Evolutionary conservation across 2,888 invertebrate genomes (phyloP).

Genomic region (Odontomyia ornata): DNA sequence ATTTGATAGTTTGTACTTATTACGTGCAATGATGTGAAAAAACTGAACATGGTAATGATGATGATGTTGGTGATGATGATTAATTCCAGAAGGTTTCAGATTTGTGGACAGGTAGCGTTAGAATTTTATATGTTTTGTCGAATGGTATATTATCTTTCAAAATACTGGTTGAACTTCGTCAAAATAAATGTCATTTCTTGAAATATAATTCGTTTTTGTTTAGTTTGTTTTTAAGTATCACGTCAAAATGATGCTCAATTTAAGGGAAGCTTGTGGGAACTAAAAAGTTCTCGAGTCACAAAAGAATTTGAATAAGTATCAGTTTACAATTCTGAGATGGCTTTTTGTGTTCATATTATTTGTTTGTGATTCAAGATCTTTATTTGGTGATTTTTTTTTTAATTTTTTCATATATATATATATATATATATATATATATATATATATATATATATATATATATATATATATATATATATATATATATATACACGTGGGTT

Average conservation of each 20-base stretch:
- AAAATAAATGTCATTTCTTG: not conserved
- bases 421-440: no score
- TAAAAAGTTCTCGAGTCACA: not conserved
- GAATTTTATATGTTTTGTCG: conserved; percentile 22
- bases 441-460: no score
- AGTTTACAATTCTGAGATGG: no score
- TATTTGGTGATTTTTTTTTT: no score
- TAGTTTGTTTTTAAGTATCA: not conserved
- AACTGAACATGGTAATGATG: not conserved
- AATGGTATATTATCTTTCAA: conserved; percentile 12
- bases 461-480: no score
- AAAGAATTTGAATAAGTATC: no score
- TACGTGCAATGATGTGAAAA: not conserved
- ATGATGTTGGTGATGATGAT: not conserved
- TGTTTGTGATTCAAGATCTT: no score
- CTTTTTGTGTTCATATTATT: no score
- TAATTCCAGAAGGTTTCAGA: conserved; percentile 14
- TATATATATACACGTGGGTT: no score
- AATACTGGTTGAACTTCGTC: not conserved
- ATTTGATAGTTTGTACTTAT: conserved; percentile 3
- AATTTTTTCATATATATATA: no score
- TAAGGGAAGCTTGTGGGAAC: not conserved
- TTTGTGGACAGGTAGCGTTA: not conserved
- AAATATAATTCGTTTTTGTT: not conserved
- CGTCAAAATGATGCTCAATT: not conserved